Evolutionary conservation across 2,888 invertebrate genomes (phyloP), one percentile per base, ranked within the genome.

Genomic region (Ernsta delagoae): DNA sequence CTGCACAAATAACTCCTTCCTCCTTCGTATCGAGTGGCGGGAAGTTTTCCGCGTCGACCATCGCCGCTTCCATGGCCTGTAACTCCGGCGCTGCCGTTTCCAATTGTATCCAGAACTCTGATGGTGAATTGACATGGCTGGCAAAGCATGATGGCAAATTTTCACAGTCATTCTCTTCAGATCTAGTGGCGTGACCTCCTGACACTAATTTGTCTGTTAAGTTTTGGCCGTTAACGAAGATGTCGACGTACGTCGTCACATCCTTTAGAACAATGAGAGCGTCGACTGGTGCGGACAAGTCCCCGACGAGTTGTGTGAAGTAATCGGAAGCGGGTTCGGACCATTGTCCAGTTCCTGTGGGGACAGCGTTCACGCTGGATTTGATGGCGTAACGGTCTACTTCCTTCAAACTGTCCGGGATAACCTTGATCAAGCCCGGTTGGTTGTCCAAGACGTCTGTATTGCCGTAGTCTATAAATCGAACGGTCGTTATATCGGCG

Each of bases 381-480:
- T 95, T 95, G 12, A 95, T 83, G 0, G 95, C 95, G 74, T 94
- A 95, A 9, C 93, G 88, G 71, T 95, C 95, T 0, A 94, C 79
- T 0, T 90, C 85, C 57, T 94, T 94, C 76, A 96, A 86, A 11
- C 94, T 89, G 0, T 95, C 94, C 0, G 96, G 95, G 73, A 96
- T 88, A 4, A 91, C 90, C 77, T 96, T 96, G 8, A 97, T 89
- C 34, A 94, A 86, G 0, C 91, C 94, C 0, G 94, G 94, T 31
- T 94, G 92, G 72, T 96, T 96, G 59, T 95, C 94, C 0, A 97
- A 91, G 0, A 96, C 95, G 76, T 97, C 97, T 0, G 96, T 96
- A 78, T 97, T 97, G 8, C 97, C 97, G 77, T 95, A 97, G 81
- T 97, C 97, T 11, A 97, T 94, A 77, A 97, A 97, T 43, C 96